Percentiles rank a stretch among this genome's conserved stretches.
Conservation (phyloP, 2,888 invertebrate species). For the Dasysyrphus tricinctus region DNA sequence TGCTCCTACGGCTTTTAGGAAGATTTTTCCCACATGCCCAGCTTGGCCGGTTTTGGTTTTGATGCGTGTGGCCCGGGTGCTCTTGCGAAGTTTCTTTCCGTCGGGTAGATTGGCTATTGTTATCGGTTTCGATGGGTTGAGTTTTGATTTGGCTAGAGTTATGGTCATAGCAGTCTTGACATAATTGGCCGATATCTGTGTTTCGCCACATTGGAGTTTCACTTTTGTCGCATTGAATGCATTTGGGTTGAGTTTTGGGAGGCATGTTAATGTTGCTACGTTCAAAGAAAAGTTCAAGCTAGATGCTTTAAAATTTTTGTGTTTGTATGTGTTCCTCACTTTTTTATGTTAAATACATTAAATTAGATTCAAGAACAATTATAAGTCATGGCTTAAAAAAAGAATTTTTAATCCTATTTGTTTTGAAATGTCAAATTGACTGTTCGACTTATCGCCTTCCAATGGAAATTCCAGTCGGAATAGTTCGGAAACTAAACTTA, state of each 20-base stretch:
- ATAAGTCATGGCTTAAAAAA: too few species aligned
- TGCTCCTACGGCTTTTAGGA: slow-evolving; percentile 89
- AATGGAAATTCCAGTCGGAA: too few species aligned
- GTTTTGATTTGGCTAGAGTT: slow-evolving; percentile 82
- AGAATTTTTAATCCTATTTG: too few species aligned
- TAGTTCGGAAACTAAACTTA: too few species aligned
- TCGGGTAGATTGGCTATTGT: slow-evolving; percentile 72
- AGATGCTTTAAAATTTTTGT: neutral
- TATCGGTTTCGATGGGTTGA: slow-evolving; percentile 77
- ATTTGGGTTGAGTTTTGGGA: slow-evolving; percentile 84
- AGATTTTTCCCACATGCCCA: slow-evolving; percentile 70
- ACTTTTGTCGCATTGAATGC: slow-evolving; percentile 88
- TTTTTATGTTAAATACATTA: too few species aligned
- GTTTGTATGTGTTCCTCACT: too few species aligned
- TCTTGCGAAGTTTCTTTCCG: slow-evolving; percentile 80
- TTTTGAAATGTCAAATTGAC: too few species aligned
- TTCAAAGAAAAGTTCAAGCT: neutral
- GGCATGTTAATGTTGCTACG: slow-evolving; percentile 74
- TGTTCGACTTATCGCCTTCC: too few species aligned
- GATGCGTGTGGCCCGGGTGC: slow-evolving; percentile 77
- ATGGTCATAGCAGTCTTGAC: slow-evolving; percentile 88
- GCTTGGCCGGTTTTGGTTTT: slow-evolving; percentile 83
- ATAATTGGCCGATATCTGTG: slow-evolving; percentile 89
- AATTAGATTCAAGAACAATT: too few species aligned
- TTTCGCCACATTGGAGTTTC: slow-evolving; percentile 91